Percentiles rank a stretch among this genome's conserved stretches.
These are phyloP conservation scores for Butorides virescens DNA, from an alignment of 2,113 vertebrate genomes.

Conservation along the genomic window DNA sequence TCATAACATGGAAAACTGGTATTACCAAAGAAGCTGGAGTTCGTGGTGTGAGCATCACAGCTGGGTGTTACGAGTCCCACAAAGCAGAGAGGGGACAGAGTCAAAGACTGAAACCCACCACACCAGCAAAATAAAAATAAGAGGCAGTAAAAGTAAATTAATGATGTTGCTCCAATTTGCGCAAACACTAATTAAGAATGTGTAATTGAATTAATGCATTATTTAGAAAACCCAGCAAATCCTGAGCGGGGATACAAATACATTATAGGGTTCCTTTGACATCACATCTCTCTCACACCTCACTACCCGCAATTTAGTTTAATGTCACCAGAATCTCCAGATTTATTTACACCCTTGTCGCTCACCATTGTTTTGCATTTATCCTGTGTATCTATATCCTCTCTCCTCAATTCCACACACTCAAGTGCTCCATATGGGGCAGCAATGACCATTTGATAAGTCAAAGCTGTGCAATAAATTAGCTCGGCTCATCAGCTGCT, in stretches of 20 bases:
- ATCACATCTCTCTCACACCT: not conserved
- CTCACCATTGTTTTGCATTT: not conserved
- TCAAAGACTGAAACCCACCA: not conserved
- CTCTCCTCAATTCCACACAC: not conserved
- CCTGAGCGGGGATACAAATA: not conserved
- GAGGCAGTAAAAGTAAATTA: slow-evolving; percentile 25
- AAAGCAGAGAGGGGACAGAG: not conserved
- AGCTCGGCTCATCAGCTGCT: not conserved
- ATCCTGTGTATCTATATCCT: not conserved
- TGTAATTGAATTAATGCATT: slow-evolving; percentile 53
- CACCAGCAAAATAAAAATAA: not conserved
- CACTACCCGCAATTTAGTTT: not conserved
- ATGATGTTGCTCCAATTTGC: not conserved
- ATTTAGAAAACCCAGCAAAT: not conserved
- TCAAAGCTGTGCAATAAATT: not conserved
- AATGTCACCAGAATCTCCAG: not conserved
- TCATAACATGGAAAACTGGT: not conserved
- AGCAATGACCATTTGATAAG: not conserved
- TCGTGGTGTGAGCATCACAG: not conserved
- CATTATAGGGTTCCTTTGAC: not conserved
- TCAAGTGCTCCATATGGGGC: not conserved
- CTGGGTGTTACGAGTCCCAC: not conserved
- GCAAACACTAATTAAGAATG: slow-evolving; percentile 48
- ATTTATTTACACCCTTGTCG: not conserved
- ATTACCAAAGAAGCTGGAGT: not conserved